Percentiles rank a stretch among this genome's conserved stretches.
Evolutionary conservation across 37 sponge, comb jelly and placozoan species (phyloP).

Genomic region (Cliona cf. orientalis): DNA sequence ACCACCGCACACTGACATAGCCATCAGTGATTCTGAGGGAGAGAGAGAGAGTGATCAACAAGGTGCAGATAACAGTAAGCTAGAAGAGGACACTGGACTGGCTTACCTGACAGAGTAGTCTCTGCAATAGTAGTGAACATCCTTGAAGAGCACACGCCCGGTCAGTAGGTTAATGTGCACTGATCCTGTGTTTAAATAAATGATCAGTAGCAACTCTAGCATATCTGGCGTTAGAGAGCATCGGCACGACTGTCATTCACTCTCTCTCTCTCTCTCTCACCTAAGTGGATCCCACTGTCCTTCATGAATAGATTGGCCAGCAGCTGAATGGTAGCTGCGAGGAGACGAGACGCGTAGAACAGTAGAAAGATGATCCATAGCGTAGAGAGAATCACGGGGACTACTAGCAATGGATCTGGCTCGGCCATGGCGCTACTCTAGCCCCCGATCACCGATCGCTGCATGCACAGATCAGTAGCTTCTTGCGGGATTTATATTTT

Average conservation of each 20-base stretch:
- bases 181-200: constrained; percentile 33
- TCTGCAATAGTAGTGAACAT: constrained; percentile 50
- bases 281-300: constrained; percentile 56
- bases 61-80: neutral
- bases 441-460: neutral
- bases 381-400: constrained; percentile 55
- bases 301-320: constrained; percentile 38
- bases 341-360: constrained; percentile 46
- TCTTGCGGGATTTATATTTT: neutral
- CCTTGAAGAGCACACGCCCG: constrained; percentile 64
- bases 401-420: constrained; percentile 5
- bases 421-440: neutral
- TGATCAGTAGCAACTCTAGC: neutral
- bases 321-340: constrained; percentile 23
- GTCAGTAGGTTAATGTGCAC: constrained; percentile 47
- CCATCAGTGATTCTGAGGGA: constrained; percentile 60
- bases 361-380: constrained; percentile 60
- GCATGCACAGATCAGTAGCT: neutral
- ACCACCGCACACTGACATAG: constrained; percentile 52
- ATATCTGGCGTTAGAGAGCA: neutral
- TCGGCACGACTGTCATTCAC: neutral
- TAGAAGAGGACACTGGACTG: neutral
- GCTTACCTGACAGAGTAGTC: constrained; percentile 58
- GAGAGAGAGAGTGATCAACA: neutral
- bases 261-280: constrained; percentile 28